phyloP scores from a whole-genome alignment of 2,113 vertebrate genomes.

The Larimichthys crocea region DNA sequence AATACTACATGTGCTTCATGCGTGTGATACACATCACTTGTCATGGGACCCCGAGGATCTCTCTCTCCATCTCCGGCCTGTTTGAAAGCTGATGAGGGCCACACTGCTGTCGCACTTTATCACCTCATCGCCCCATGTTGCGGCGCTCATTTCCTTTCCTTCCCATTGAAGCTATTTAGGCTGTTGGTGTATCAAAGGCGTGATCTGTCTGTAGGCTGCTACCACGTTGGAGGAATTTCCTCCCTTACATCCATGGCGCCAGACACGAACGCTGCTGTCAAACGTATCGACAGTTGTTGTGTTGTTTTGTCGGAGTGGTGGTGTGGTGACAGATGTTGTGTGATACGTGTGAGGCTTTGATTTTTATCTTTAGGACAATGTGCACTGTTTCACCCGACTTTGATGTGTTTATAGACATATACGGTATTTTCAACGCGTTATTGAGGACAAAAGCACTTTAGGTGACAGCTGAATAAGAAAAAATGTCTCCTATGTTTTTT shows the following conservation, averaged over 20 bases:
- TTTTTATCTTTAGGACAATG: slow-evolving; percentile 30
- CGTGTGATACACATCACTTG: slow-evolving; percentile 22
- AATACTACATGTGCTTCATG: background rate
- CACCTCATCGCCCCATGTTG: slow-evolving; percentile 32
- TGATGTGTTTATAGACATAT: background rate
- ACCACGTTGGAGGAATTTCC: slow-evolving; percentile 45
- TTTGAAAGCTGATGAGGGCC: slow-evolving; percentile 32
- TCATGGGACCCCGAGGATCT: slow-evolving; percentile 3
- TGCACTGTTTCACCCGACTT: background rate
- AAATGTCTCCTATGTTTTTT: background rate
- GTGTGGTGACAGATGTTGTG: slow-evolving; percentile 11
- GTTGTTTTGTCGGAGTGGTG: slow-evolving; percentile 5
- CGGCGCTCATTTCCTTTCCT: slow-evolving; percentile 17
- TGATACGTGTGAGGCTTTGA: slow-evolving; percentile 7
- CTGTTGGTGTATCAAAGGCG: slow-evolving; percentile 20
- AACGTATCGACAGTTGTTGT: background rate
- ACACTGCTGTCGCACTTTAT: slow-evolving; percentile 39
- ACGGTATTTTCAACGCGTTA: background rate
- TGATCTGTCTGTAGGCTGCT: slow-evolving; percentile 38
- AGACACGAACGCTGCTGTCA: slow-evolving; percentile 18
- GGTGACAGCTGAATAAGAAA: background rate
- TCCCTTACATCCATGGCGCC: slow-evolving; percentile 32
- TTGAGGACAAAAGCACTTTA: background rate
- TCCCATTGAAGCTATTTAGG: slow-evolving; percentile 20
- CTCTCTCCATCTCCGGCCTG: background rate